These are phyloP conservation scores for Pammene aurita DNA, from an alignment of 2,888 invertebrate species.

Conservation along the genomic window DNA sequence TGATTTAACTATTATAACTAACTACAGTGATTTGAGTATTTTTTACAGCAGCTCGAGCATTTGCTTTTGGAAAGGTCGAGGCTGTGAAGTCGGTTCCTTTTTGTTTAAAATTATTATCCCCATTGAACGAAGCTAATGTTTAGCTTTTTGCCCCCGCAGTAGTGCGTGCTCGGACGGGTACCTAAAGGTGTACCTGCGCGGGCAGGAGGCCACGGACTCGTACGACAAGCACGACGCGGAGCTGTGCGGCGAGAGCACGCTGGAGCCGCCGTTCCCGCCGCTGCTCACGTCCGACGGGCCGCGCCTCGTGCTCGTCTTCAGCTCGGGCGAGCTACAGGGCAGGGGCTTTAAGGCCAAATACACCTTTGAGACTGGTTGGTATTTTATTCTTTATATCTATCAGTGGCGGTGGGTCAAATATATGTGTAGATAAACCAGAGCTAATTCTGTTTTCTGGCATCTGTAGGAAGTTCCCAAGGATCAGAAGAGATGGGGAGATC, in stretches of 20 bases:
- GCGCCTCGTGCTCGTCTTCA: slow-evolving; percentile 96
- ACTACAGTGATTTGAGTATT: no score
- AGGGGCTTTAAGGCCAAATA: slow-evolving; percentile 95
- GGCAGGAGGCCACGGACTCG: slow-evolving; percentile 95
- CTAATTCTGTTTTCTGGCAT: no score
- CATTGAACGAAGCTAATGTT: not conserved
- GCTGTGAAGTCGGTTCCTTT: no score
- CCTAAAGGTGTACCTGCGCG: slow-evolving; percentile 94
- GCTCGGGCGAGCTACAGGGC: slow-evolving; percentile 95
- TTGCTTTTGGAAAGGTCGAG: no score
- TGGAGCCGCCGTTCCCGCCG: slow-evolving; percentile 56
- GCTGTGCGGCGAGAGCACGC: slow-evolving; percentile 89
- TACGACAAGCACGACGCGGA: slow-evolving; percentile 97
- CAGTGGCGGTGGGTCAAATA: no score
- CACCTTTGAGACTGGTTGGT: slow-evolving; percentile 90
- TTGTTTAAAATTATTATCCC: no score
- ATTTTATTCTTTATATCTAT: no score
- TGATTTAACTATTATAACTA: no score
- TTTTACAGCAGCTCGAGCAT: no score
- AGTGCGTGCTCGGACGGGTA: slow-evolving; percentile 94
- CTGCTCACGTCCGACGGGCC: slow-evolving; percentile 95
- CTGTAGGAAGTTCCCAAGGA: no score
- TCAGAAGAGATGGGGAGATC: no score
- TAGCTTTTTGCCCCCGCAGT: slow-evolving; percentile 33
- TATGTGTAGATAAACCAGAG: no score